Conservation (phyloP, 2,888 invertebrate species). For the Acholoe squamosa region DNA sequence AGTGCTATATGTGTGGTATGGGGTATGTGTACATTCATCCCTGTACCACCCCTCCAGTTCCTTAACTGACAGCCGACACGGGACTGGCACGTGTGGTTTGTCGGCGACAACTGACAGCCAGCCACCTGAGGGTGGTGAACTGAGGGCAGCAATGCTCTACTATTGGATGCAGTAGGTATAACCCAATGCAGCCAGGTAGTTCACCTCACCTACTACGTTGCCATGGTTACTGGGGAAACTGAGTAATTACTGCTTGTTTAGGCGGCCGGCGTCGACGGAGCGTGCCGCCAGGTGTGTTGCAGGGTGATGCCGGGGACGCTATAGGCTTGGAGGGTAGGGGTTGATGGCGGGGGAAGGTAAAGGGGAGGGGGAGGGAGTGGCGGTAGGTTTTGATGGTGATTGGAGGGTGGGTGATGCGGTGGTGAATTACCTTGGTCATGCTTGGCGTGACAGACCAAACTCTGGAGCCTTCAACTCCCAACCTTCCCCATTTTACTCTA, state of each 20-base stretch:
- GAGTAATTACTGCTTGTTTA: slow-evolving; percentile 41
- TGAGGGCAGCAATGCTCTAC: too few species aligned
- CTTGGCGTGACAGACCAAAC: not conserved
- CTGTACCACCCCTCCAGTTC: too few species aligned
- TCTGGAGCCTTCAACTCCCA: not conserved
- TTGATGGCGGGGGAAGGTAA: not conserved
- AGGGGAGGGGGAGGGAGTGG: slow-evolving; percentile 19
- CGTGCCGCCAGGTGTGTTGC: slow-evolving; percentile 32
- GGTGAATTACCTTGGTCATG: slow-evolving; percentile 6
- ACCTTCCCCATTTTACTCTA: not conserved
- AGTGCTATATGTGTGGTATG: not conserved
- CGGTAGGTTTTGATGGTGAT: slow-evolving; percentile 37
- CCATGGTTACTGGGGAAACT: slow-evolving; percentile 35
- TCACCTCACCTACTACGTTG: slow-evolving; percentile 28
- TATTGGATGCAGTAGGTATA: too few species aligned
- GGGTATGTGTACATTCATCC: not conserved
- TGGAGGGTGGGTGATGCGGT: slow-evolving; percentile 24
- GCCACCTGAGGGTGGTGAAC: not conserved
- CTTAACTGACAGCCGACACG: not conserved
- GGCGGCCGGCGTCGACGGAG: slow-evolving; percentile 4
- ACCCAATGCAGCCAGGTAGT: slow-evolving; percentile 5
- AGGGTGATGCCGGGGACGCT: slow-evolving; percentile 1
- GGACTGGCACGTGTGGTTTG: not conserved
- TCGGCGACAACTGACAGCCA: not conserved
- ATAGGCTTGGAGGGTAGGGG: not conserved